phyloP scores from a whole-genome alignment of 1,140 invertebrate species.

The Philopotamus ludificatus region DNA sequence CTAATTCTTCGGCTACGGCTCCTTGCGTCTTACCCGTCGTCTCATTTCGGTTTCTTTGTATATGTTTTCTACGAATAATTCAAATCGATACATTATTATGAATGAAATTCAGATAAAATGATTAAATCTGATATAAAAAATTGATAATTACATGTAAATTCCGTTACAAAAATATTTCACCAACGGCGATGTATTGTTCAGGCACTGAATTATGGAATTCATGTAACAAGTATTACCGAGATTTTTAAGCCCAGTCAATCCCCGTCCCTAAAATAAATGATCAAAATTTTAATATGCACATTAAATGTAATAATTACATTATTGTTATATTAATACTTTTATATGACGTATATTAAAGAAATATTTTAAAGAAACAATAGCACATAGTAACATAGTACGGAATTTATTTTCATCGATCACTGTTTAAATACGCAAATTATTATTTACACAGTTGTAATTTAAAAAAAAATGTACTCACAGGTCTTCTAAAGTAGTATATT shows the following conservation, averaged over 20 bases:
- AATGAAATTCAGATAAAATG: background rate
- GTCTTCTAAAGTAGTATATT: too few relatives aligned
- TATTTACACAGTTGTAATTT: too few relatives aligned
- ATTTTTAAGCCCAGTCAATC: constrained; percentile 83
- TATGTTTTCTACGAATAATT: constrained; percentile 37
- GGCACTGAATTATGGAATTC: constrained; percentile 94
- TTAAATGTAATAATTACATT: background rate
- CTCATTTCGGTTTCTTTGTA: background rate
- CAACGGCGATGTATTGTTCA: constrained; percentile 76
- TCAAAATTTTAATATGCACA: too few relatives aligned
- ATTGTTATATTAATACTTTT: background rate
- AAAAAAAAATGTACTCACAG: too few relatives aligned
- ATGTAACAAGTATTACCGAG: constrained; percentile 96
- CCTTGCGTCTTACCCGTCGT: constrained; percentile 56
- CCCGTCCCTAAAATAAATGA: constrained; percentile 64
- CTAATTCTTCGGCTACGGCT: constrained; percentile 73
- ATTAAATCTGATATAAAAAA: background rate
- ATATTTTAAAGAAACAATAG: too few relatives aligned
- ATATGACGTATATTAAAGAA: background rate
- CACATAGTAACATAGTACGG: too few relatives aligned
- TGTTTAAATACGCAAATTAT: too few relatives aligned
- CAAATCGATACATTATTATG: constrained; percentile 40
- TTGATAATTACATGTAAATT: constrained; percentile 56
- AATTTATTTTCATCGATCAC: too few relatives aligned
- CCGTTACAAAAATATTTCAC: constrained; percentile 74